Conservation (phyloP, 2,797 vertebrate genomes). For the Phoeniculus purpureus region DNA sequence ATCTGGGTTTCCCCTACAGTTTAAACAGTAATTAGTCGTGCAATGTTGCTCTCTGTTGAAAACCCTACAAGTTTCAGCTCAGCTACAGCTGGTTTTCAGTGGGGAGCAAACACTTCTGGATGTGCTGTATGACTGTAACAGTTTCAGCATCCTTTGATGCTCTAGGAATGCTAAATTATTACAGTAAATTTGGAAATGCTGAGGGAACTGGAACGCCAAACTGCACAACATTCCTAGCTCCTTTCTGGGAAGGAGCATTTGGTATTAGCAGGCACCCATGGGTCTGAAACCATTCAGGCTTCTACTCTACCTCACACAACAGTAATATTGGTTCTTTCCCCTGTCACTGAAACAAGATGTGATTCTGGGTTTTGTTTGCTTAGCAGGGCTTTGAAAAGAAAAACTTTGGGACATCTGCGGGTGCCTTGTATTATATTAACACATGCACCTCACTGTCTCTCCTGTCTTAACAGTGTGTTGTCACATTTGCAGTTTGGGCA, state of each 20-base stretch:
- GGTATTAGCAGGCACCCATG: not conserved
- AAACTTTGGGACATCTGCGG: conserved; percentile 62
- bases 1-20: not conserved
- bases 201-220: not conserved
- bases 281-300: not conserved
- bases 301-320: not conserved
- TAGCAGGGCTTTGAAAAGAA: conserved; percentile 55
- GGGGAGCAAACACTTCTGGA: not conserved
- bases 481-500: conserved; percentile 68
- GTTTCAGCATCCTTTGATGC: not conserved
- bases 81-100: not conserved
- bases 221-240: not conserved
- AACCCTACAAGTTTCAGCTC: not conserved
- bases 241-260: not conserved
- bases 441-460: conserved; percentile 66
- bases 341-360: not conserved
- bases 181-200: not conserved
- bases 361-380: conserved; percentile 46
- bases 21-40: conserved; percentile 20
- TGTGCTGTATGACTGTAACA: not conserved
- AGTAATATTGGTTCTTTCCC: not conserved
- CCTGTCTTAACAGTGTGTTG: conserved; percentile 73
- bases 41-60: not conserved
- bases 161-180: not conserved
- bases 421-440: conserved; percentile 66